Conservation (phyloP, 2,888 invertebrate genomes). For the Brachycybe producta region DNA sequence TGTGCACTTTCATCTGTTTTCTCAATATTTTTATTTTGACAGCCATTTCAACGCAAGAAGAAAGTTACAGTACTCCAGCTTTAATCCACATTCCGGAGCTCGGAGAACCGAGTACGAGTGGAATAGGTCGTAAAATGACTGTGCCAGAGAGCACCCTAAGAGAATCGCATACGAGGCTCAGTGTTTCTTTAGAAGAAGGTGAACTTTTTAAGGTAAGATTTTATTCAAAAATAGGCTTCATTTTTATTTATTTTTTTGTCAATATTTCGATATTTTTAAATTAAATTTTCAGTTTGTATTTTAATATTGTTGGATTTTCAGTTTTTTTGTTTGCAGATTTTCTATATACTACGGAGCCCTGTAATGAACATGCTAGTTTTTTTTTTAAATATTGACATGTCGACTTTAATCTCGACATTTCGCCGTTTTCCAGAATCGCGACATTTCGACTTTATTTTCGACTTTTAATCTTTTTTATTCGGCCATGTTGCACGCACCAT, state of each 20-base stretch:
- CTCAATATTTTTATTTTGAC: too few relatives aligned
- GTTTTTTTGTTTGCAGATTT: too few relatives aligned
- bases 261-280: background rate
- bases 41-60: conserved; percentile 71
- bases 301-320: background rate
- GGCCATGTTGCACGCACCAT: too few relatives aligned
- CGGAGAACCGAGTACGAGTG: conserved; percentile 40
- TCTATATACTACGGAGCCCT: too few relatives aligned
- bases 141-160: conserved; percentile 66
- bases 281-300: background rate
- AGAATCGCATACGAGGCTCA: conserved; percentile 47
- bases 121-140: conserved; percentile 55
- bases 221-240: conserved; percentile 30
- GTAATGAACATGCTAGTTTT: background rate
- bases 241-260: conserved; percentile 13
- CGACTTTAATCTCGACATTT: too few relatives aligned
- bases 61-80: conserved; percentile 79
- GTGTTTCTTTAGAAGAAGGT: conserved; percentile 73
- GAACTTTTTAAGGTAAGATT: conserved; percentile 54
- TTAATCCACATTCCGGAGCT: conserved; percentile 48
- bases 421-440: too few relatives aligned
- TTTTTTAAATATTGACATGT: too few relatives aligned
- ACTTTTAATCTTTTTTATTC: too few relatives aligned
- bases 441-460: too few relatives aligned
- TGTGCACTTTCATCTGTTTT: too few relatives aligned